Evolutionary conservation across 2,888 invertebrate species (phyloP), one percentile per base, ranked within the genome.

Genomic region (Timandra comae): DNA sequence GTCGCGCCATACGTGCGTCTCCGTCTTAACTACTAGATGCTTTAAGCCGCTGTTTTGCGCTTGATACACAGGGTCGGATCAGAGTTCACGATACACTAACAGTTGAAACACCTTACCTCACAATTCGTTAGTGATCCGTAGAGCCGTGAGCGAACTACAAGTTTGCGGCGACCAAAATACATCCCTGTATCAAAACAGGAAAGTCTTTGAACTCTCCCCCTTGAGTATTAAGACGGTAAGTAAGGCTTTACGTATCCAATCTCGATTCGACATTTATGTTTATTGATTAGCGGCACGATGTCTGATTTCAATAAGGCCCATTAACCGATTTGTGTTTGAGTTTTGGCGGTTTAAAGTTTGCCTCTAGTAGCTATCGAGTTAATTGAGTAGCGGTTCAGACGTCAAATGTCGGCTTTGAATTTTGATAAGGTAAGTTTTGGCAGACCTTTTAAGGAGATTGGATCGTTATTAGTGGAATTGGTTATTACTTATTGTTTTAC

Each of bases 131-230:
- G 26, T n/a, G 32, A 27, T 12, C 23, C 29, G 33, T 33, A 37
- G 34, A n/a, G n/a, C n/a, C n/a, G n/a, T 33, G 34, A 33, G 23
- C 30, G 28, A 32, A 16, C 43, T 41, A 37, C 35, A 41, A 30
- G 38, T 33, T 39, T 39, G 37, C 19, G 32, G 38, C 44, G 36
- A 34, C 32, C 31, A 41, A 47, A 56, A 53, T 60, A 49, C 53
- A 52, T 44, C 48, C 52, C 63, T 65, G 67, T 48, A 33, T 51
- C 49, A 51, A 59, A 64, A 76, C 68, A 63, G 68, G 62, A 66
- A 67, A 79, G 69, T 71, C 75, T 79, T 77, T 76, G 74, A 79
- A 75, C 74, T 68, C 59, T 71, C 71, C 78, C 68, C 74, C 66
- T 56, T 48, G 61, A 53, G 65, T 56, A 67, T 68, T 63, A 67